These are phyloP conservation scores for Setipinna tenuifilis DNA, from an alignment of 2,797 vertebrate species.

Conservation along the genomic window DNA sequence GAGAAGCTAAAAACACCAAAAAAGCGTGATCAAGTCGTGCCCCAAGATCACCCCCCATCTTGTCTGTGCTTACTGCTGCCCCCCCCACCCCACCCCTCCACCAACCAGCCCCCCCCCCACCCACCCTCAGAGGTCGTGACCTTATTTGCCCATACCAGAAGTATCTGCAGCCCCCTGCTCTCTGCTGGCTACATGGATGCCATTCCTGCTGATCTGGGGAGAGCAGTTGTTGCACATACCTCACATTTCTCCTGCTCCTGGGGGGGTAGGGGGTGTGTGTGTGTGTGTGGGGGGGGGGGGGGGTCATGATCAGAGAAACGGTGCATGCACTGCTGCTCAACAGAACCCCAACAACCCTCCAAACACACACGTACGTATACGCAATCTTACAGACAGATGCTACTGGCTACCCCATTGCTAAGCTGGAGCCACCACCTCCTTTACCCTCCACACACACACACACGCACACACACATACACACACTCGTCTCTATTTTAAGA, in stretches of 20 bases:
- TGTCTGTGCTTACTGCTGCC: too few relatives aligned
- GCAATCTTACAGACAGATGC: slow-evolving; percentile 4
- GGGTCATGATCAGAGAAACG: neutral
- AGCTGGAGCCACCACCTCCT: neutral
- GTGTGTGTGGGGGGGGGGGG: neutral
- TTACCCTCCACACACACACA: neutral
- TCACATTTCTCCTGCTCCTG: slow-evolving; percentile 73
- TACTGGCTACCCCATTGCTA: neutral
- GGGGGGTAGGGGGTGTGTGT: slow-evolving; percentile 32
- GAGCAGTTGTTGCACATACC: slow-evolving; percentile 93
- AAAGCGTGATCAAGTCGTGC: too few relatives aligned
- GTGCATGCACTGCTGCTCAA: neutral
- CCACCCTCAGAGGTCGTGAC: neutral
- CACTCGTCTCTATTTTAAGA: neutral
- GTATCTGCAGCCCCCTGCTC: slow-evolving; percentile 66
- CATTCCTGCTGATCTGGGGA: slow-evolving; percentile 85
- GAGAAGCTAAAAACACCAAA: too few relatives aligned
- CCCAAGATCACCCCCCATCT: too few relatives aligned
- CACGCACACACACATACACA: neutral
- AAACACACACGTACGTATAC: neutral
- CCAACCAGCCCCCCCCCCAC: too few relatives aligned
- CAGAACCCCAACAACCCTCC: neutral
- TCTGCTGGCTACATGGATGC: slow-evolving; percentile 78
- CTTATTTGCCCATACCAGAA: slow-evolving; percentile 67
- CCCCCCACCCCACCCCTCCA: neutral